Evolutionary conservation across 2,797 vertebrate genomes (phyloP), one percentile per base, ranked within the genome.

Genomic region (Adelosebastes latens): DNA sequence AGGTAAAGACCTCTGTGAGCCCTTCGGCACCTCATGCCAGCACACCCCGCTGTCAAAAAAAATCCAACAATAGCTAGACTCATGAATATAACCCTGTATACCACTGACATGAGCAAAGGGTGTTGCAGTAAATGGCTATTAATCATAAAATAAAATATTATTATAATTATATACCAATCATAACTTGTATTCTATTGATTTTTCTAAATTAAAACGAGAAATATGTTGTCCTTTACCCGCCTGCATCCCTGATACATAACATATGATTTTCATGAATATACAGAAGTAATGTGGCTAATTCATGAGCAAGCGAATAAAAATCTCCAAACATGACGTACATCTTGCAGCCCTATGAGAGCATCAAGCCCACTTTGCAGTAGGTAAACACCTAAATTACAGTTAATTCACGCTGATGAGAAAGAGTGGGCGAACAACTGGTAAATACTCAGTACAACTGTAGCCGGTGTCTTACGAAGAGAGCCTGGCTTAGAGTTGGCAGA

Each of bases 361-460:
- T 75, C 46, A 61, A 80, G 82, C 87, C 81, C 81, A 91, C 88
- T 87, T 87, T 82, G 87, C 69, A 60, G 74, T 63, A 82, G 67
- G 85, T 89, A 91, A 91, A 85, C 83, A 83, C 86, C 84, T 85
- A 91, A 89, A 92, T 94, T 90, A 92, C 77, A 79, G 85, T 92
- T 93, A 89, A 94, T 93, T 92, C 81, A 89, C 80, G 32, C 80
- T 91, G 88, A 94, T 93, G 90, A 91, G 82, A 81, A 87, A 18
- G 75, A 88, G 88, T 91, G 89, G 90, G 90, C 22, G 83, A 85
- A 77, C 68, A 71, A 87, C 81, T 88, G 78, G 81, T 89, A 85
- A 89, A 92, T 86, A 81, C 81, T 77, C 55, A 70, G 87, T 80
- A 70, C 61, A 74, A 81, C 84, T 71, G 77, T 24, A 91, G 87